Conservation (phyloP, 2,888 invertebrate genomes). For the Pyrocoelia pectoralis region DNA sequence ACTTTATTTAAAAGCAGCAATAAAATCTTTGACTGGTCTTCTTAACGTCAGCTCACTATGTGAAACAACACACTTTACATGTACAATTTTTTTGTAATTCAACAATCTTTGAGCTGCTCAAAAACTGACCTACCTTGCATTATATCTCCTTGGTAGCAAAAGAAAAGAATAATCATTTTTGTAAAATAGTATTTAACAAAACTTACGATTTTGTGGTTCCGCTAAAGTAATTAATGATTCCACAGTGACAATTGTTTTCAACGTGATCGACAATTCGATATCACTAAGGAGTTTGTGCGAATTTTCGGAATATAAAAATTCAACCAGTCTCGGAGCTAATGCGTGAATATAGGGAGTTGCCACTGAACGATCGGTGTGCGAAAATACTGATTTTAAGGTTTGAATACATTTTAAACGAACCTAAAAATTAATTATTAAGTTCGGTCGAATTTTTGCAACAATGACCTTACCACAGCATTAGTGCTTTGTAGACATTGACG, state of each 20-base stretch:
- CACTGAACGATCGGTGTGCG: constrained; percentile 73
- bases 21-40: too few species aligned
- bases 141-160: constrained; percentile 60
- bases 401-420: constrained; percentile 82
- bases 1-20: too few species aligned
- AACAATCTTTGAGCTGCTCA: too few species aligned
- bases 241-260: constrained; percentile 77
- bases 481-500: constrained; percentile 79
- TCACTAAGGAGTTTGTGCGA: constrained; percentile 70
- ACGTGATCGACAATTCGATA: constrained; percentile 72
- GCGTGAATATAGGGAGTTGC: constrained; percentile 84
- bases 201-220: constrained; percentile 81
- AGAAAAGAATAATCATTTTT: constrained; percentile 19
- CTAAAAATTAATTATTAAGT: constrained; percentile 53
- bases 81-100: too few species aligned
- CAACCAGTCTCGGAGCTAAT: constrained; percentile 79
- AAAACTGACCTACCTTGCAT: constrained; percentile 62
- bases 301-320: constrained; percentile 73
- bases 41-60: too few species aligned
- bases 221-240: constrained; percentile 78
- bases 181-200: constrained; percentile 8
- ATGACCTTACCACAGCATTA: constrained; percentile 64
- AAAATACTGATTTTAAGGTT: constrained; percentile 79
- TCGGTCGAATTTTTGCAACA: background rate
- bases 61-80: too few species aligned